Conservation (phyloP, 2,888 invertebrate genomes). For the Thymelicus lineola region DNA sequence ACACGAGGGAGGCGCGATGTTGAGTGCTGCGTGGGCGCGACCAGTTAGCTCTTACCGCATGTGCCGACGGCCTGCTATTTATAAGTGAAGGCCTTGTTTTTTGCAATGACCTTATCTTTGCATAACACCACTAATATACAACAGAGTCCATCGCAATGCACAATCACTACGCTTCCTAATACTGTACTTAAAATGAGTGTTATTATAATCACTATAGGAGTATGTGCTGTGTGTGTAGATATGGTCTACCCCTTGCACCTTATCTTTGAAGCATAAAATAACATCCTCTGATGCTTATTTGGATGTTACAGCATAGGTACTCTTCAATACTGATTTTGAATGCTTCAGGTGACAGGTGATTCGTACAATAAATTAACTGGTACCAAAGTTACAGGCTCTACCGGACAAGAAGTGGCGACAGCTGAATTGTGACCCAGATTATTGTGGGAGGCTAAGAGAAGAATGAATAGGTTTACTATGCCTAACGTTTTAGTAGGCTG, state of each 20-base stretch:
- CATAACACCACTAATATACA: not conserved
- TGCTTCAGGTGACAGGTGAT: too few relatives aligned
- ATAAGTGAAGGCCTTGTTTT: not conserved
- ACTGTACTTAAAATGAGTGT: too few relatives aligned
- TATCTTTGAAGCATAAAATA: not conserved
- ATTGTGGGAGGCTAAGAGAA: too few relatives aligned
- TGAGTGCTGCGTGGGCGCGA: not conserved
- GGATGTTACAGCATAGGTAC: not conserved
- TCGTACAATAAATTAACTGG: too few relatives aligned
- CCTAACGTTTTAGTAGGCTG: not conserved
- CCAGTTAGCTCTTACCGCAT: not conserved
- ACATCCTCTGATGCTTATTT: constrained; percentile 1
- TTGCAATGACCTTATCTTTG: not conserved
- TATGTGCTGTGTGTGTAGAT: too few relatives aligned
- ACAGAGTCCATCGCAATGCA: not conserved
- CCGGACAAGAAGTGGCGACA: not conserved
- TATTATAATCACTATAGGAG: too few relatives aligned
- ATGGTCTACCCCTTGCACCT: not conserved
- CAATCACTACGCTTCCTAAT: not conserved
- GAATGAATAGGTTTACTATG: too few relatives aligned
- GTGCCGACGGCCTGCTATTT: not conserved
- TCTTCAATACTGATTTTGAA: not conserved
- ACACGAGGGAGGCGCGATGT: not conserved
- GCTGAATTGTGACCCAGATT: too few relatives aligned
- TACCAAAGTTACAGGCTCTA: too few relatives aligned